phyloP scores from a whole-genome alignment of 2,113 vertebrate species.

The Gnathonemus echidnorhynchus region DNA sequence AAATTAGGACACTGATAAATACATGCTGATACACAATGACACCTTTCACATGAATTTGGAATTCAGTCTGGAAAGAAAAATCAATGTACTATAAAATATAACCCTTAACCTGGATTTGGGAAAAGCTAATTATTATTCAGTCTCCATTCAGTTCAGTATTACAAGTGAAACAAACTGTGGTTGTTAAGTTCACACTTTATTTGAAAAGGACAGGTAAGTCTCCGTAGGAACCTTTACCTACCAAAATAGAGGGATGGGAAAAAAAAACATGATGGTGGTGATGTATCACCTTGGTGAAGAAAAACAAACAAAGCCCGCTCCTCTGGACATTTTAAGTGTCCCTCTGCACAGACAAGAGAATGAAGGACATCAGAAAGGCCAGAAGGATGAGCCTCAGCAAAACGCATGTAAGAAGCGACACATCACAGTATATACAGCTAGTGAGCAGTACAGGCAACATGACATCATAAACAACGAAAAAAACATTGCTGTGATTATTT shows the following conservation, averaged over 20 bases:
- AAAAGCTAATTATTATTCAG: neutral
- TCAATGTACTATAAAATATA: constrained; percentile 44
- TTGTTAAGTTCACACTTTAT: neutral
- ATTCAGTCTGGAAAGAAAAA: constrained; percentile 43
- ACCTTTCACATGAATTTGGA: constrained; percentile 46
- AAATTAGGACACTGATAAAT: constrained; percentile 38
- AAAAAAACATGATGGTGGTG: neutral
- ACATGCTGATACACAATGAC: constrained; percentile 46
- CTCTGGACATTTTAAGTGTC: neutral
- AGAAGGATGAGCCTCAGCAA: neutral
- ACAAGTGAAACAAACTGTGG: neutral
- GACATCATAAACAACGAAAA: neutral
- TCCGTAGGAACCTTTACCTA: neutral
- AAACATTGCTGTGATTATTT: neutral
- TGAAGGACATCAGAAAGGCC: neutral
- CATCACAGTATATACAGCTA: neutral
- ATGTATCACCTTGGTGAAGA: neutral
- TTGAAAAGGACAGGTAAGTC: neutral
- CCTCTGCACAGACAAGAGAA: neutral
- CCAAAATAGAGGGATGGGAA: neutral
- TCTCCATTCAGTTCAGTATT: neutral
- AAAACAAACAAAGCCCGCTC: neutral
- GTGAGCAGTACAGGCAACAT: neutral
- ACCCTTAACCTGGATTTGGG: constrained; percentile 33
- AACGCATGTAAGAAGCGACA: no score